Evolutionary conservation across 2,797 vertebrate genomes (phyloP), one percentile per base, ranked within the genome.

Genomic region (Cynodonichthys magdalenae): DNA sequence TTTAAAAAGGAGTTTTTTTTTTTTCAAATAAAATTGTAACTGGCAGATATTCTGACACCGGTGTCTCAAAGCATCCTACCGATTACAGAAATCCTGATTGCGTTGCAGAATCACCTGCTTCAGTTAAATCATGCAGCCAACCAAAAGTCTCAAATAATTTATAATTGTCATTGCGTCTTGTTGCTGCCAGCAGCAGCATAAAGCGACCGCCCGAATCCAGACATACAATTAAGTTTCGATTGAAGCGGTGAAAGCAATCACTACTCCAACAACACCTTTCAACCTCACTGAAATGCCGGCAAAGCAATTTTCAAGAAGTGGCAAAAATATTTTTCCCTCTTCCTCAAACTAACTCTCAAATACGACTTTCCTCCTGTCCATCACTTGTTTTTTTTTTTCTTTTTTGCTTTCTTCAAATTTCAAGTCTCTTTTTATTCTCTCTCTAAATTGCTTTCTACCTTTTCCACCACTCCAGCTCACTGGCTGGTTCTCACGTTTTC

Each of bases 161-260:
- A 15, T 49, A 48, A 56, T 18, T 67, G 54, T 66, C 57, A 66
- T 41, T 74, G 34, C 12, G 54, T 19, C n/a, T 53, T 66, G 55
- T 57, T 14, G 45, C 44, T 66, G 45, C 49, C 60, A 49, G 57
- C 7, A 44, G 75, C 55, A 74, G 59, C 71, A 69, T 49, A 3
- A 63, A 71, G 63, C 11, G 14, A 74, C 48, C 56, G 60, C 56
- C 45, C 74, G 61, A 77, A 73, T 80, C 50, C 62, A 82, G 73
- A 80, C 71, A 61, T 66, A 67, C 59, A 81, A 79, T 70, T 84
- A 81, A 52, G 60, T 69, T 79, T 63, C 24, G 58, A 61, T 66
- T 75, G 28, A 77, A 75, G 42, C 44, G 34, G 34, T 60, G 50
- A 77, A 75, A 70, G 71, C 65, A 74, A 71, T 75, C 72, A 57